Evolutionary conservation across 2,888 invertebrate genomes (phyloP), one percentile per base, ranked within the genome.

Genomic region (Harpalus rufipes): DNA sequence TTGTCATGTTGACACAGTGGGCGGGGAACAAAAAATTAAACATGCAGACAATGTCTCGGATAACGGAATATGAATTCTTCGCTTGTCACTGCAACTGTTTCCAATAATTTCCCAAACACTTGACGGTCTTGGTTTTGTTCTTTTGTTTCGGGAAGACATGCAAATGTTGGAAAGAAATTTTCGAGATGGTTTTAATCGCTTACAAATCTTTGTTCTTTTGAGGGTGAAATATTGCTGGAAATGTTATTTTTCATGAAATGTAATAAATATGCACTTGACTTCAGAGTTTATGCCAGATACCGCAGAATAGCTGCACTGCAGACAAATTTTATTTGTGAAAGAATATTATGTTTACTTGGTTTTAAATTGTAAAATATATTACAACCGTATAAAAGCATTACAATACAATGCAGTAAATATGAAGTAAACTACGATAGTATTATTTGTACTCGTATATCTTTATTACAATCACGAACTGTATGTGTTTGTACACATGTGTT

Each of bases 31-130:
- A 63, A 25, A 63, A 63, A 63, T 63, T 63, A 25, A 63, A 63
- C 10, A 63, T 63, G 63, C 63, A 63, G 63, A 63, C 63, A 63
- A 10, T 63, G 25, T 25, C 14, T 14, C 63, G 25, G 63, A 63
- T 63, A 63, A 63, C 63, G 63, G 63, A 63, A 63, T 63, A 63
- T 63, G 63, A 63, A 63, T 63, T 63, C 63, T 59, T 59, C 25
- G 63, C 59, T n/a, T 25, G 61, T 16, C 61, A 18, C 7, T 61
- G 63, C 21, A 63, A 63, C 63, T 63, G 63, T 63, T 63, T 63
- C 63, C 63, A 25, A 63, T 63, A 63, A 63, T 63, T 63, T 63
- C 63, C 63, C 21, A 63, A 63, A 63, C 63, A 63, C 63, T 63
- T 63, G 63, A 63, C 63, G 12, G 25, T 32, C 32, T 32, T 32